These are phyloP conservation scores for Gobio gobio DNA, from an alignment of 2,113 vertebrate species.

Conservation along the genomic window DNA sequence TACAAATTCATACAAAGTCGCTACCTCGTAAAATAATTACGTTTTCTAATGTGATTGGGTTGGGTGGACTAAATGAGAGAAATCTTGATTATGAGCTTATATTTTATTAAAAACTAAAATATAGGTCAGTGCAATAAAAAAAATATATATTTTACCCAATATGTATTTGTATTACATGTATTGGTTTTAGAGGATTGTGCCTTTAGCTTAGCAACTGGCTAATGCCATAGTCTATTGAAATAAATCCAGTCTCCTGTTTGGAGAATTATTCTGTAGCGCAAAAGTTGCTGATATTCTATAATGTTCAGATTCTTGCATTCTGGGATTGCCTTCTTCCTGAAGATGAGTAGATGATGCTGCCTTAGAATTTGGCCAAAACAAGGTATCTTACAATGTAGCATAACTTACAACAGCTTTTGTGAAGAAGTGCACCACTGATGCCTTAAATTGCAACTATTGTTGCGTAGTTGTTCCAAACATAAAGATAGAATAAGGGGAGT, in stretches of 20 bases:
- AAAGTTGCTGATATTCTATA: neutral
- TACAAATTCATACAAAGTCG: neutral
- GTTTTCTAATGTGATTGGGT: neutral
- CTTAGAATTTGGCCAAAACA: neutral
- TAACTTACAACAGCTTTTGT: neutral
- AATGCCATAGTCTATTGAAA: neutral
- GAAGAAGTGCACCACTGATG: too few species aligned
- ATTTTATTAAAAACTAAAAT: neutral
- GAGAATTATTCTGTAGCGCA: neutral
- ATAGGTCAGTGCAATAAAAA: neutral
- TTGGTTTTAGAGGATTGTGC: neutral
- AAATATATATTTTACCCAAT: neutral
- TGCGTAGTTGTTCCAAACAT: neutral
- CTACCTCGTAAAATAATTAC: neutral
- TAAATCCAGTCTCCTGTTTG: neutral
- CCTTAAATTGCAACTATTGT: too few species aligned
- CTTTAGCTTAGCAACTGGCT: neutral
- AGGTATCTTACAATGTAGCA: neutral
- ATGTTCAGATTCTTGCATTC: neutral
- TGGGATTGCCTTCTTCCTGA: neutral
- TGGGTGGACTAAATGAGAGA: neutral
- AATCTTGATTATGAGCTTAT: neutral
- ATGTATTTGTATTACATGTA: neutral
- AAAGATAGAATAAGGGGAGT: slow-evolving; percentile 21
- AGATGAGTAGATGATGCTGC: neutral